Conservation (phyloP, 2,888 invertebrate genomes). For the Clanis bilineata region DNA sequence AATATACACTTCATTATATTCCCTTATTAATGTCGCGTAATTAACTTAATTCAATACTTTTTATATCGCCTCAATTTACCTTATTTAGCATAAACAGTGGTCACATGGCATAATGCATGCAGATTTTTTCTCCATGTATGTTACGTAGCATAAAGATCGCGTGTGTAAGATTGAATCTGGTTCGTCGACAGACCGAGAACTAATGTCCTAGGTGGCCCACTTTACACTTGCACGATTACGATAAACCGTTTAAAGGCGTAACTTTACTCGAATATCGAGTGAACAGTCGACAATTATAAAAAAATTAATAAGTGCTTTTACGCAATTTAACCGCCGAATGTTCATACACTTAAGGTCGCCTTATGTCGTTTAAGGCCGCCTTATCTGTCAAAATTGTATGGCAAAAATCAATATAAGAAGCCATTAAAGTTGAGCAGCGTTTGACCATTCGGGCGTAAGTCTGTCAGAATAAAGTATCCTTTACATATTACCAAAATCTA, state of each 20-base stretch:
- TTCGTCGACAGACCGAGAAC: slow-evolving; percentile 33
- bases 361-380: too few relatives aligned
- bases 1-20: too few relatives aligned
- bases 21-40: not conserved
- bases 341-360: too few relatives aligned
- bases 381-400: too few relatives aligned
- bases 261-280: slow-evolving; percentile 20
- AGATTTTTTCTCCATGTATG: slow-evolving; percentile 24
- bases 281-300: too few relatives aligned
- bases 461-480: too few relatives aligned
- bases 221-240: slow-evolving; percentile 23
- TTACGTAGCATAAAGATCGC: slow-evolving; percentile 36
- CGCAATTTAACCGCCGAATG: too few relatives aligned
- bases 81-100: slow-evolving; percentile 1
- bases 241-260: not conserved
- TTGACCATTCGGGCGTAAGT: too few relatives aligned
- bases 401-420: too few relatives aligned
- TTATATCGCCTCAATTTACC: not conserved
- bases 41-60: not conserved
- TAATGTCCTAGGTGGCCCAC: slow-evolving; percentile 24
- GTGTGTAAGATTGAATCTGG: slow-evolving; percentile 44
- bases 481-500: too few relatives aligned
- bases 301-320: too few relatives aligned
- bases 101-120: not conserved
- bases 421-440: too few relatives aligned